Base-by-base conservation (phyloP, 2,113 vertebrate genomes). In the Toxotes chatareus region DNA sequence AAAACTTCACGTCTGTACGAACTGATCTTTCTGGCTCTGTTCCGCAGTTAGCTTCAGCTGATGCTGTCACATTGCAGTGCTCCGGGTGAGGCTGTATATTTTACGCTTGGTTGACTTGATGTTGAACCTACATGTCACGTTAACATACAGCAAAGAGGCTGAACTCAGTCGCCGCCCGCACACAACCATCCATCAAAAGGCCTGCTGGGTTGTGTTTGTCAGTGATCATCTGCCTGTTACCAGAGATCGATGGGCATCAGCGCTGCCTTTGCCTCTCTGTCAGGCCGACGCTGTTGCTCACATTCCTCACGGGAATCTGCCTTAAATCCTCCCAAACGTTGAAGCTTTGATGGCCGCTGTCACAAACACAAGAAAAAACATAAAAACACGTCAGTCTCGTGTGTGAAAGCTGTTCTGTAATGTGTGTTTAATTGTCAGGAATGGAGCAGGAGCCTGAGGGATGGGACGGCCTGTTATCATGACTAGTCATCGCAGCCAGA, bases 401-500 rank as follows among this genome's bases (percentile, higher is more conserved):
- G 77, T 16, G 69, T 67, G 79, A 76, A 73, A 69, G 73, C 73
- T 73, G 80, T 40, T 75, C 40, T 68, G 40, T 64, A 19, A 17
- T 31, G 27, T 74, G n/a, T 67, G 63, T 84, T 86, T 82, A 70
- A 86, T 70, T 62, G 73, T 86, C 77, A 76, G 77, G 69, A 76
- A 87, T 80, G 76, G 42, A 67, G 69, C 42, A 40, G 77, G 56
- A 0, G 61, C 64, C 56, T 51, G 42, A 27, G 65, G 65, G 71
- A 65, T 7, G 56, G 36, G 47, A n/a, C 13, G 4, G 34, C 46
- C 76, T 69, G 63, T 77, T 70, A 34, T 83, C 57, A 14, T 2
- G 21, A 36, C 46, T 6, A 36, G 47, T 66, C 74, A 90, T 77
- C 67, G 57, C 31, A 59, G 66, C 7, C 53, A 62, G 32, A 59